Base-by-base conservation (phyloP, 2,797 vertebrate species). In the Scomberomorus guttatus region DNA sequence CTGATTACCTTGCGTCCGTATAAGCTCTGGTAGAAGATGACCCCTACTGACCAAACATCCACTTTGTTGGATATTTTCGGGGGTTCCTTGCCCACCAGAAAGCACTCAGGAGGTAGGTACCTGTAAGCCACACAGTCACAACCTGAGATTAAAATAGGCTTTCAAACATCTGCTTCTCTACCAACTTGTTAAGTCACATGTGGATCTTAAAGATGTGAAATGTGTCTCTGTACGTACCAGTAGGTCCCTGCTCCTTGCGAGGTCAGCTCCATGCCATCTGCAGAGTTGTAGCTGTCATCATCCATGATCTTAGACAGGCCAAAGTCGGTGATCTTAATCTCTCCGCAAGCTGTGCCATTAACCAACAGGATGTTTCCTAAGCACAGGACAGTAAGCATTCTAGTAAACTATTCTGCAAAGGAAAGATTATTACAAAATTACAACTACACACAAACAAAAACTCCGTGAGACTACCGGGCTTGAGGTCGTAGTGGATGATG, bases 61-160 rank as follows among this genome's bases (percentile, higher is more conserved):
- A 99, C 98, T 91, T 99, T 99, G 93, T 98, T 99, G 87, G 98
- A 99, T 94, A 99, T 98, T 94, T 98, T 99, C 59, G 97, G 97
- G 70, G 98, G 97, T 76, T 97, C 97, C 82, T 98, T 98, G 42
- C 97, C 98, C 90, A 98, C 97, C 78, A 98, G 96, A 88, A 99
- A 99, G 93, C 98, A 99, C 88, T 99, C 98, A 25, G 98, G 98
- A 77, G 98, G 98, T 74, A 99, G 95, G 93, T 99, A 98, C 98
- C 98, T 99, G 74, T 34, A 72, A 56, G 56, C 62, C 60, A 84
- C 29, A 85, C 15, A 63, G 42, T 37, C 44, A 81, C 42, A 56
- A 29, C 15, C n/a, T 37, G 24, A 64, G 5, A 29, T 2, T 64
- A 1, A 64, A 48, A 54, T 0, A 8, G 17, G 8, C 20, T 3